Evolutionary conservation across 2,888 invertebrate species (phyloP).

Genomic region (Protodeltote pygarga): DNA sequence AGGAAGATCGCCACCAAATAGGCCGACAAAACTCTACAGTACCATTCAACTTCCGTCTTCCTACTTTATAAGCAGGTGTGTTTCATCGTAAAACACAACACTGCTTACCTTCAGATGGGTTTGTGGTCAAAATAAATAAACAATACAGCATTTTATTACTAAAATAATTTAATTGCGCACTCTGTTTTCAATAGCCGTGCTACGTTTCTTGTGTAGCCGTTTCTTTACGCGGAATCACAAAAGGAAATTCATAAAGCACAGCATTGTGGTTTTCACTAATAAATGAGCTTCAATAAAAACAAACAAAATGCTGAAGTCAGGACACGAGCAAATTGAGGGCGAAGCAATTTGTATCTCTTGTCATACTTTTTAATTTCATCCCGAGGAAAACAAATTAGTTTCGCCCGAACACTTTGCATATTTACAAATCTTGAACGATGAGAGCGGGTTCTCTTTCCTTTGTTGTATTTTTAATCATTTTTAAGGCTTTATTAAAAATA

Average conservation of each 20-base stretch:
- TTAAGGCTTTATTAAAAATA: conserved; percentile 46
- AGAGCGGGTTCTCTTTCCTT: conserved; percentile 55
- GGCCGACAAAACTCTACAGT: too few relatives aligned
- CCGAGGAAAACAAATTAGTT: conserved; percentile 75
- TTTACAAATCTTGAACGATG: conserved; percentile 70
- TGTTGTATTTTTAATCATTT: conserved; percentile 55
- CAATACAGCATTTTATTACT: too few relatives aligned
- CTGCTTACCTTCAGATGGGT: too few relatives aligned
- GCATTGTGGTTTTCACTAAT: conserved; percentile 73
- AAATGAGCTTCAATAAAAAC: conserved; percentile 77
- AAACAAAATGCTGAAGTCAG: conserved; percentile 73
- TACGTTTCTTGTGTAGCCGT: conserved; percentile 28
- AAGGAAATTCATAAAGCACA: conserved; percentile 57
- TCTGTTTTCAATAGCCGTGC: conserved; percentile 37
- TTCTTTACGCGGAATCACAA: conserved; percentile 50
- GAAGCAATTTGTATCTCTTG: conserved; percentile 80
- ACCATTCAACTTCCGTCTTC: too few relatives aligned
- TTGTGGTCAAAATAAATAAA: too few relatives aligned
- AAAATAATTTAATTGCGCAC: conserved; percentile 40
- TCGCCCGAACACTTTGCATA: conserved; percentile 74
- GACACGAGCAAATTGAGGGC: conserved; percentile 75
- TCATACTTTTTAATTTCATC: conserved; percentile 83
- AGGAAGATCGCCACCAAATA: too few relatives aligned
- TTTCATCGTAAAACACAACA: conserved; percentile 36
- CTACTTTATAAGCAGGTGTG: too few relatives aligned